Percentiles rank a stretch among this genome's conserved stretches.
Conservation (phyloP, 2,797 vertebrate genomes). For the Sebastes hubbsi region DNA sequence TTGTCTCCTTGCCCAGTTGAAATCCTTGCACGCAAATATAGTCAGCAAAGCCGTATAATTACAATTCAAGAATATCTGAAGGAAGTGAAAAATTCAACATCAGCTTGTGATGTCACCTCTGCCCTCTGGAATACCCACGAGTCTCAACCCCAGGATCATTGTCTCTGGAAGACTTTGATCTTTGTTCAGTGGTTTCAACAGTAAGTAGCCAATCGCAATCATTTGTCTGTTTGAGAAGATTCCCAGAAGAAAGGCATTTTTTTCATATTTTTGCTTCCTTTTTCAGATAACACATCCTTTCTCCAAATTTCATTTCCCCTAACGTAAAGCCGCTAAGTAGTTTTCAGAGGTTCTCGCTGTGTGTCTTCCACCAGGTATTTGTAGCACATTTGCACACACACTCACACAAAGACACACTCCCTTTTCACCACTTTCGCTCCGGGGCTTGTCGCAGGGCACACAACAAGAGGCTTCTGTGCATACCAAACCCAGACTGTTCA, state of each 20-base stretch:
- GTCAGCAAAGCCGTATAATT: constrained; percentile 4
- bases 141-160: background rate
- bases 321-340: constrained; percentile 17
- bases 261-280: background rate
- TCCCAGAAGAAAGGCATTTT: background rate
- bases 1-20: constrained; percentile 23
- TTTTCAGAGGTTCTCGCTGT: constrained; percentile 35
- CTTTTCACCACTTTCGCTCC: constrained; percentile 45
- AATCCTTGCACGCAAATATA: constrained; percentile 16
- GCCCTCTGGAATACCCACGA: constrained; percentile 10
- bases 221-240: constrained; percentile 19
- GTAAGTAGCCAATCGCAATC: background rate
- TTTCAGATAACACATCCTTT: constrained; percentile 14
- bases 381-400: constrained; percentile 30
- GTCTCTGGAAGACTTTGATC: constrained; percentile 27
- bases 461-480: constrained; percentile 67
- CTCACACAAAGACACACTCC: constrained; percentile 20
- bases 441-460: constrained; percentile 59
- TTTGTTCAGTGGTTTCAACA: constrained; percentile 9
- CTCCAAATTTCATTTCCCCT: constrained; percentile 21
- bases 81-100: constrained; percentile 35
- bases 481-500: constrained; percentile 59
- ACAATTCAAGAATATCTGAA: constrained; percentile 19
- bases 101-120: constrained; percentile 38
- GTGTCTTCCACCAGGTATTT: constrained; percentile 32